These are phyloP conservation scores for Myiozetetes cayanensis DNA, from an alignment of 2,113 vertebrate genomes.

Conservation along the genomic window DNA sequence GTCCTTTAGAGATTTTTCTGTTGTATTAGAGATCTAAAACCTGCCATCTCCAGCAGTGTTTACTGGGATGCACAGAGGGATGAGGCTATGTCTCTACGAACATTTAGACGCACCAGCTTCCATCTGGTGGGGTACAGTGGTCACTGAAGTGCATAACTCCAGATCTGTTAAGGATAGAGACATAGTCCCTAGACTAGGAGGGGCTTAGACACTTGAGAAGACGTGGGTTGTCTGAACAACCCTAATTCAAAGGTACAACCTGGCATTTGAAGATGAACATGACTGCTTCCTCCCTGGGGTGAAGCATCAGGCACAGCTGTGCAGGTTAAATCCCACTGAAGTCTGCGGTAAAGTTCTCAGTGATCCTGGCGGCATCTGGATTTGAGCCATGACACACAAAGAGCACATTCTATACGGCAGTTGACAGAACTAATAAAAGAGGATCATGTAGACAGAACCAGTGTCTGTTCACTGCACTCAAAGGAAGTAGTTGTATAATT, in stretches of 20 bases:
- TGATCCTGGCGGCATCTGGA: constrained; percentile 5
- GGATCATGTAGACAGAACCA: neutral
- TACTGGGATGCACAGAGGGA: neutral
- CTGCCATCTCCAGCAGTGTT: neutral
- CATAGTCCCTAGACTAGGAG: neutral
- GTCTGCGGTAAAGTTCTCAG: neutral
- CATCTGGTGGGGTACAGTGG: neutral
- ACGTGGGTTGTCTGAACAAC: neutral
- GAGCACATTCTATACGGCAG: neutral
- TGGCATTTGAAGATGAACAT: neutral
- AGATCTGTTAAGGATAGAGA: neutral
- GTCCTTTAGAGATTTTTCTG: neutral
- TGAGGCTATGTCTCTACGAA: neutral
- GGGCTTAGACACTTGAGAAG: neutral
- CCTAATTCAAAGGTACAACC: neutral
- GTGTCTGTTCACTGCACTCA: neutral
- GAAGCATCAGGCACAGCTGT: constrained; percentile 27
- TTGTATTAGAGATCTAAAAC: neutral
- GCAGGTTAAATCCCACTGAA: constrained; percentile 27
- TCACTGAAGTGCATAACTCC: neutral
- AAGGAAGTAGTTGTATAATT: neutral
- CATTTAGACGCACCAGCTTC: neutral
- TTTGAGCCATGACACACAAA: constrained; percentile 34
- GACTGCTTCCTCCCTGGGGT: neutral
- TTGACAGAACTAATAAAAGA: constrained; percentile 49